These are phyloP conservation scores for Sphenopsis melanotis DNA, from an alignment of 2,797 vertebrate species.

Conservation along the genomic window DNA sequence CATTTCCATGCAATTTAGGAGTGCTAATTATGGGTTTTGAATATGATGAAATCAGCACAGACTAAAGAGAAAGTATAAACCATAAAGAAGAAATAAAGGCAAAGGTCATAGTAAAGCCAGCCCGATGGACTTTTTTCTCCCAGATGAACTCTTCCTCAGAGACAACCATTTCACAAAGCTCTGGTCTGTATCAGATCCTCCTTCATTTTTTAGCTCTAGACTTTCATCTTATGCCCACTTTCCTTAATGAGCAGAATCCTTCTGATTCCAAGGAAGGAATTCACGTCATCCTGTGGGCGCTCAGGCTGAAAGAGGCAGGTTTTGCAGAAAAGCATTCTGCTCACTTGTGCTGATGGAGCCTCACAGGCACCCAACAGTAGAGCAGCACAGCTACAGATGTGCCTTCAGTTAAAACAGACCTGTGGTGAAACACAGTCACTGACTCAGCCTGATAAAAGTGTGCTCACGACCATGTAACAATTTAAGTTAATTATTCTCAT, in stretches of 20 bases:
- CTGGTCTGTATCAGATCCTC: background rate
- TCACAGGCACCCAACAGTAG: background rate
- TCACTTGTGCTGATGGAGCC: background rate
- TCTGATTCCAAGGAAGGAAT: background rate
- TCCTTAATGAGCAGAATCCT: background rate
- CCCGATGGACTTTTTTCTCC: background rate
- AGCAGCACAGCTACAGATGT: background rate
- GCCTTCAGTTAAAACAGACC: background rate
- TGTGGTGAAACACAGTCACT: background rate
- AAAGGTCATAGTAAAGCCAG: background rate
- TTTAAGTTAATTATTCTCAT: background rate
- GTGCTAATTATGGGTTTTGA: background rate
- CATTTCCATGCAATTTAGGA: background rate
- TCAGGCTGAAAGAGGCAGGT: background rate
- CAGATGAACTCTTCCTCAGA: background rate
- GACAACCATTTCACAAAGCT: background rate
- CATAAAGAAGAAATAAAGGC: background rate
- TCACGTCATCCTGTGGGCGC: background rate
- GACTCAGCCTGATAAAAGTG: background rate
- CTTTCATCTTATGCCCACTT: background rate
- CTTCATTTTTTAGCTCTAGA: background rate
- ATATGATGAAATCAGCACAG: background rate
- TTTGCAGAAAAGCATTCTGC: background rate
- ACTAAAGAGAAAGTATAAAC: background rate
- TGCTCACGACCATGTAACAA: accelerated